phyloP scores from a whole-genome alignment of 2,888 invertebrate genomes.

The Thereva nobilitata region DNA sequence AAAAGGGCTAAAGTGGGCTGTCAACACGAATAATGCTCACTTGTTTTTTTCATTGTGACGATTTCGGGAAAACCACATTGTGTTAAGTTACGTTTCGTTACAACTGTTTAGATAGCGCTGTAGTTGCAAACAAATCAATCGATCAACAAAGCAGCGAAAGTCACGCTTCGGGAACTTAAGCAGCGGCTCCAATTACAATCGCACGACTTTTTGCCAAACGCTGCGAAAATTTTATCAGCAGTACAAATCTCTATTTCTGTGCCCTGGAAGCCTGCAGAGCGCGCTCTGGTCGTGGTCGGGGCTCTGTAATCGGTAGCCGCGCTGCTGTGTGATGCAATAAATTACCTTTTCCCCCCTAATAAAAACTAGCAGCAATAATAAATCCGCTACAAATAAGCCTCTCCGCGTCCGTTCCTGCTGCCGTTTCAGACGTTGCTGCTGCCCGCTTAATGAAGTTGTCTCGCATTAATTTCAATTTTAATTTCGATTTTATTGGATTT shows the following conservation, averaged over 20 bases:
- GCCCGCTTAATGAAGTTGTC: constrained; percentile 31
- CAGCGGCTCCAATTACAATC: constrained; percentile 23
- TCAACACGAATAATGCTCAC: too few relatives aligned
- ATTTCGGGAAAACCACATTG: too few relatives aligned
- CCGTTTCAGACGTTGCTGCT: not conserved
- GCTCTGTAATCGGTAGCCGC: not conserved
- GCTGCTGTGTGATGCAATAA: constrained; percentile 14
- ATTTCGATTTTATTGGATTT: not conserved
- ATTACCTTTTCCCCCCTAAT: constrained; percentile 21
- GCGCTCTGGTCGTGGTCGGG: not conserved
- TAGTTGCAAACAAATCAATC: too few relatives aligned
- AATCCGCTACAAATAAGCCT: constrained; percentile 18
- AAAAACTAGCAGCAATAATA: constrained; percentile 26
- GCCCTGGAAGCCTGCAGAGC: not conserved
- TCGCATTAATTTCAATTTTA: constrained; percentile 21
- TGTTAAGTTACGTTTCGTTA: too few relatives aligned
- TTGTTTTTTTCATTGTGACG: too few relatives aligned
- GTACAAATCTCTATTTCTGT: not conserved
- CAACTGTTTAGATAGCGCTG: too few relatives aligned
- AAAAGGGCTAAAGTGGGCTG: too few relatives aligned
- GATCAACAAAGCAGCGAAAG: too few relatives aligned
- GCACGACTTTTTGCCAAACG: constrained; percentile 19
- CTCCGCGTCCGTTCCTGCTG: not conserved
- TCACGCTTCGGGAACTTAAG: too few relatives aligned
- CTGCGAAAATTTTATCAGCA: not conserved